Evolutionary conservation across 2,888 invertebrate species (phyloP).

Genomic region (Drosophila ezoana): DNA sequence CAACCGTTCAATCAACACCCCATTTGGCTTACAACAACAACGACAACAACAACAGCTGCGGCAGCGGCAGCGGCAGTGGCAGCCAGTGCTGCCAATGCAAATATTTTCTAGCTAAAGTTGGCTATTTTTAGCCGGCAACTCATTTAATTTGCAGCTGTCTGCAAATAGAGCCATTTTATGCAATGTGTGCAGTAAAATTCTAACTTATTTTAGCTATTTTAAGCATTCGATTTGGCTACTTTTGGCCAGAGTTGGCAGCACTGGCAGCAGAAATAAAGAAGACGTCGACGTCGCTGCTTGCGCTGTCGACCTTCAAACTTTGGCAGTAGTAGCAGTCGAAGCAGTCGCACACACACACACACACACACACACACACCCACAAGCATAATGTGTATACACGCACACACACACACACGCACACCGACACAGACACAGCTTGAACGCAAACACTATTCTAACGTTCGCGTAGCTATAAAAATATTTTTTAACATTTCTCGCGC

Average conservation of each 20-base stretch:
- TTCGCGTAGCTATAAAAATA: slow-evolving; percentile 80
- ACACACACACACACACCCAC: slow-evolving; percentile 8
- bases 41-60: slow-evolving; percentile 29
- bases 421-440: slow-evolving; percentile 27
- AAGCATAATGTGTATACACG: too few relatives aligned
- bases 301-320: slow-evolving; percentile 60
- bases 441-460: slow-evolving; percentile 79
- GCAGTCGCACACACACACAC: slow-evolving; percentile 32
- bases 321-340: slow-evolving; percentile 39
- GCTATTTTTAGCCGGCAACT: too few relatives aligned
- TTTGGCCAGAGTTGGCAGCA: neutral
- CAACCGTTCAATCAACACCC: slow-evolving; percentile 81
- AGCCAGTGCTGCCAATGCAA: neutral
- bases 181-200: too few relatives aligned
- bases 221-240: too few relatives aligned
- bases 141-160: too few relatives aligned
- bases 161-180: too few relatives aligned
- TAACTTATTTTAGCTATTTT: too few relatives aligned
- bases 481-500: slow-evolving; percentile 77
- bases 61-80: slow-evolving; percentile 35
- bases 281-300: slow-evolving; percentile 34
- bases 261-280: slow-evolving; percentile 18
- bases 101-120: too few relatives aligned
- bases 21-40: slow-evolving; percentile 72
- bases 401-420: neutral